Evolutionary conservation across 2,888 invertebrate genomes (phyloP), one percentile per base, ranked within the genome.

Genomic region (Lasius platythorax): DNA sequence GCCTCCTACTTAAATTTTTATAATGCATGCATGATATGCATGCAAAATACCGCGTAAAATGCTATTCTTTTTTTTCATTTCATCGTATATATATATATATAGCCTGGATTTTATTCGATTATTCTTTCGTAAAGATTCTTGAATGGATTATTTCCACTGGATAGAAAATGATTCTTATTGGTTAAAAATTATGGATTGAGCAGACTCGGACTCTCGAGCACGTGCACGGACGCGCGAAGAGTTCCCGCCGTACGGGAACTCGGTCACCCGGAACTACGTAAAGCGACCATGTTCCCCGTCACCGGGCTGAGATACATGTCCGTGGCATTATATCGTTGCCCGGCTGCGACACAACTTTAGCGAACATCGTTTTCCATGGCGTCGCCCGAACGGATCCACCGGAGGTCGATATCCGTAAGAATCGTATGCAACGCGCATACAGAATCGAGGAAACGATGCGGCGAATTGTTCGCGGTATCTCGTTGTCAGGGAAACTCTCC

Each of bases 231-330:
- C 83, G 85, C 78, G 89, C 76, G 70, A 87, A 64, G 74, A 75
- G 68, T 63, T 75, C 85, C 66, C 76, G 68, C 33, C 83, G 84
- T 73, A 75, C 83, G 28, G 82, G 82, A 92, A 92, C 92, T 93
- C 93, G 93, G 93, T 92, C 92, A 93, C 91, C 93, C 93, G 94
- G 93, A 93, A 93, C 93, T 91, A 84, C 81, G 74, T 73, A 70
- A 83, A 84, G 82, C 86, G 87, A 84, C 73, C 63, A 46, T 67
- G 84, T 84, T 87, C 78, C 75, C 76, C 40, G 81, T 74, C 87
- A 83, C 82, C 85, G 83, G 78, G 74, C 83, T 82, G 30, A 87
- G 86, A 90, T 87, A 87, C 88, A 88, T 88, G 87, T 85, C 86
- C 12, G 4, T 83, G 87, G 89, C 86, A 78, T 87, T 86, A 84